A percentile compares a stretch with the other conserved stretches of the same genome.
These are phyloP conservation scores for Parnassius smintheus DNA, from an alignment of 2,888 invertebrate species.

Conservation along the genomic window DNA sequence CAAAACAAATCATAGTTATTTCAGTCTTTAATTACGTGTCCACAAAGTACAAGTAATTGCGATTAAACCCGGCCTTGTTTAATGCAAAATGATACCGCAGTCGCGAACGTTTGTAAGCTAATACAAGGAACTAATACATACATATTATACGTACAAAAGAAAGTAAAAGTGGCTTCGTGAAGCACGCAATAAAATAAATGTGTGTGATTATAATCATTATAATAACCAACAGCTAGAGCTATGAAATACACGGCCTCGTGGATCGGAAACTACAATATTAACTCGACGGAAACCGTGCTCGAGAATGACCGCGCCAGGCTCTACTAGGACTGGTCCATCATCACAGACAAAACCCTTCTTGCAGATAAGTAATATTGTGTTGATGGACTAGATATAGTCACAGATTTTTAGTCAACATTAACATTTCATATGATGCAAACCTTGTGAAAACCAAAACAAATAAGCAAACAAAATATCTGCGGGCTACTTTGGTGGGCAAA, in stretches of 20 bases:
- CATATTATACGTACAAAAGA: constrained; percentile 54
- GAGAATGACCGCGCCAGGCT: too few relatives aligned
- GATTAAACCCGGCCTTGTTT: constrained; percentile 37
- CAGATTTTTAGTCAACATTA: background rate
- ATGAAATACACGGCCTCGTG: background rate
- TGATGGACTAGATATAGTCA: background rate
- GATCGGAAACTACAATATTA: too few relatives aligned
- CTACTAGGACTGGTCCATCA: too few relatives aligned
- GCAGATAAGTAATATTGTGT: background rate
- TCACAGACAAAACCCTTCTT: too few relatives aligned
- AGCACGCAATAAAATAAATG: constrained; percentile 32
- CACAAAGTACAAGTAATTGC: constrained; percentile 50
- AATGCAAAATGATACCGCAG: constrained; percentile 38
- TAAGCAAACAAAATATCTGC: too few relatives aligned
- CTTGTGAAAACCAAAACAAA: too few relatives aligned
- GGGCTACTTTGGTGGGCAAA: too few relatives aligned
- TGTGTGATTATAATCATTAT: background rate
- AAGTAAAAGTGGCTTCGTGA: constrained; percentile 65
- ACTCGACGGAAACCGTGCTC: too few relatives aligned
- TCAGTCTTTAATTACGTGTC: constrained; percentile 45
- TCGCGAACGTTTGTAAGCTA: constrained; percentile 41
- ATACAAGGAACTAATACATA: constrained; percentile 54
- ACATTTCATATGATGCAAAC: too few relatives aligned
- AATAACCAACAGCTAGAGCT: background rate
- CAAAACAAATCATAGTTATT: constrained; percentile 38